Base-by-base conservation (phyloP, 2,113 vertebrate species). In the Alectura lathami region DNA sequence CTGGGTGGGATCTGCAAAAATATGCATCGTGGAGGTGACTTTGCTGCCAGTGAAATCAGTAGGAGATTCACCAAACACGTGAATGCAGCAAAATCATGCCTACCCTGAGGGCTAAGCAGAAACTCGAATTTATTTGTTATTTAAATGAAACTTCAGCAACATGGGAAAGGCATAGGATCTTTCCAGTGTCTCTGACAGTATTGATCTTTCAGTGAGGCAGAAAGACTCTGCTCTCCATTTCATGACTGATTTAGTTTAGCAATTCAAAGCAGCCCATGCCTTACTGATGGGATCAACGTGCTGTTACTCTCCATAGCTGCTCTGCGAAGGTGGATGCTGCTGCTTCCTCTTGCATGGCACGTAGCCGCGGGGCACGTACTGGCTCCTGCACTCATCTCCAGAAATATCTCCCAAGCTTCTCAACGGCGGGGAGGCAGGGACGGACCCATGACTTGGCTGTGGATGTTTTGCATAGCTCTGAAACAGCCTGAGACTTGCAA, bases 201-300 rank as follows among this genome's bases (percentile, higher is more conserved):
- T 8, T 53, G 88, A 93, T 96, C 81, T 84, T 36, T 48, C 77
- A 70, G 56, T 30, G 54, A 82, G 79, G 77, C 70, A 90, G 83
- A 88, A 90, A 85, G 83, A 56, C 22, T 45, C 43, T 75, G 50
- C 40, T 88, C 29, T 36, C 29, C 34, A 32, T 85, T 92, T 88
- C 60, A 47, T 75, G 75, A 94, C 67, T 86, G 80, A 70, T 78
- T 85, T 75, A 70, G 45, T 70, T 88, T 66, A 66, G 67, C 66
- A 92, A 47, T 88, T 88, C 83, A 91, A 79, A 91, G 45, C 62
- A 78, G 70, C 30, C 56, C 62, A 60, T 47, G 51, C 51, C n/a
- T 66, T 78, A 62, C 56, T 57, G 76, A 82, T 83, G 83, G 67
- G 45, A 83, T 86, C 75, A 82, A n/a, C 0, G 7, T 32, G 60